A percentile compares a stretch with the other conserved stretches of the same genome.
Conservation (phyloP, 1,140 invertebrate species). For the Lamellibrachia luymesi region DNA sequence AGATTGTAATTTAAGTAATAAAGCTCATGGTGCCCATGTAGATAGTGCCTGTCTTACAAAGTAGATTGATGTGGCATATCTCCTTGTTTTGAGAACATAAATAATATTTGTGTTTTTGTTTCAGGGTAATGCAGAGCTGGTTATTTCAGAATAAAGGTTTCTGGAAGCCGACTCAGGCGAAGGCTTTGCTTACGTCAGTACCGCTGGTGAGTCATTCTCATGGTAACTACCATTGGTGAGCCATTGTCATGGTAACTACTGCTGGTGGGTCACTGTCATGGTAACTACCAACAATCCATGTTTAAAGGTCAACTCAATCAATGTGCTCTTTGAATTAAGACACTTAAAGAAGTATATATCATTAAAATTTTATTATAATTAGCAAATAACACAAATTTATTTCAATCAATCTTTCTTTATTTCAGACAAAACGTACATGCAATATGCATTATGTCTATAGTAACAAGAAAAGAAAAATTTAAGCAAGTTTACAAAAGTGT, state of each 20-base stretch:
- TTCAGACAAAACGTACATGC: too few species aligned
- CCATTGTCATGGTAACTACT: neutral
- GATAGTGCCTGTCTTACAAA: neutral
- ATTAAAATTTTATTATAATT: too few species aligned
- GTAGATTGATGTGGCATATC: neutral
- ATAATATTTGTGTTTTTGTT: neutral
- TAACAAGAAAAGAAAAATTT: too few species aligned
- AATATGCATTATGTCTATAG: too few species aligned
- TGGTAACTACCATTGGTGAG: neutral
- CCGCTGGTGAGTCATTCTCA: conserved; percentile 64
- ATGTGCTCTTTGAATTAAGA: too few species aligned
- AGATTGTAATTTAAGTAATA: neutral
- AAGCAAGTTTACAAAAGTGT: too few species aligned
- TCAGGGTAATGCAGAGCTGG: conserved; percentile 85
- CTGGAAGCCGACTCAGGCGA: conserved; percentile 69
- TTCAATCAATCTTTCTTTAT: too few species aligned
- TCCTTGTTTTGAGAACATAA: neutral
- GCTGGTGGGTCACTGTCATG: neutral
- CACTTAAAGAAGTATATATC: too few species aligned
- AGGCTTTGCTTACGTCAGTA: conserved; percentile 75
- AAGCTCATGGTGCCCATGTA: neutral
- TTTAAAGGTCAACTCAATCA: too few species aligned
- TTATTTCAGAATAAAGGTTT: conserved; percentile 71
- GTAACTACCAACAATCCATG: neutral
- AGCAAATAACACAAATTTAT: too few species aligned